Conservation (phyloP, 2,113 vertebrate species). For the Smithornis capensis region DNA sequence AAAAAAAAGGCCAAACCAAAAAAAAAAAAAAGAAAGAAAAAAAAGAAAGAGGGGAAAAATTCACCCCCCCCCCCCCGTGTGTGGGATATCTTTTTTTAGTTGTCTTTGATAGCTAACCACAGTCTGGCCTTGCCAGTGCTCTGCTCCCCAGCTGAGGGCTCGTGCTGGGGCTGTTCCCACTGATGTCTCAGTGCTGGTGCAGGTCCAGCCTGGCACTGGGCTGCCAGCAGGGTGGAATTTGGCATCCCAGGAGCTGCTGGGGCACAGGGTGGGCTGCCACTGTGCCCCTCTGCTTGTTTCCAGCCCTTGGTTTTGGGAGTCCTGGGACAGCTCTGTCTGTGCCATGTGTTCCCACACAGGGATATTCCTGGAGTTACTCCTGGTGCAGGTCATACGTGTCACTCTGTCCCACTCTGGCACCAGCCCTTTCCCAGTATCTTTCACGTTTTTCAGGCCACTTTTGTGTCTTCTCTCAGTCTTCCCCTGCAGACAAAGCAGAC, state of each 20-base stretch:
- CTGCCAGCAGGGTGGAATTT: neutral
- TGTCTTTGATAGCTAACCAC: conserved; percentile 40
- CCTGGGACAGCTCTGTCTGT: neutral
- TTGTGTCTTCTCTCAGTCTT: accelerated
- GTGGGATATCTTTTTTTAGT: conserved; percentile 54
- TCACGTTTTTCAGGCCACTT: accelerated
- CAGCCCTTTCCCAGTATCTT: neutral
- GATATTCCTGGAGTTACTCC: accelerated
- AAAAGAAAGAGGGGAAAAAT: neutral
- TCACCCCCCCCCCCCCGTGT: neutral
- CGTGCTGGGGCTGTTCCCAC: neutral
- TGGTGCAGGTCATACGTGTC: neutral
- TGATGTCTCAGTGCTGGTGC: neutral
- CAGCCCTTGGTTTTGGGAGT: neutral
- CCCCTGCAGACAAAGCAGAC: neutral
- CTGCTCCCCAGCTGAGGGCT: conserved; percentile 41
- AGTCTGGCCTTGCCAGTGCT: neutral
- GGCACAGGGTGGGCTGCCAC: neutral
- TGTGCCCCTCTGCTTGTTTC: neutral
- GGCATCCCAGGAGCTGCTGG: neutral
- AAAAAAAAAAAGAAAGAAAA: neutral
- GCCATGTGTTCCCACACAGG: accelerated
- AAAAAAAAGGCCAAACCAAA: neutral
- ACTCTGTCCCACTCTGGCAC: neutral
- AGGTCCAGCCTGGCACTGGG: neutral